Conservation (phyloP, 2,797 vertebrate species). For the Lophius americanus region DNA sequence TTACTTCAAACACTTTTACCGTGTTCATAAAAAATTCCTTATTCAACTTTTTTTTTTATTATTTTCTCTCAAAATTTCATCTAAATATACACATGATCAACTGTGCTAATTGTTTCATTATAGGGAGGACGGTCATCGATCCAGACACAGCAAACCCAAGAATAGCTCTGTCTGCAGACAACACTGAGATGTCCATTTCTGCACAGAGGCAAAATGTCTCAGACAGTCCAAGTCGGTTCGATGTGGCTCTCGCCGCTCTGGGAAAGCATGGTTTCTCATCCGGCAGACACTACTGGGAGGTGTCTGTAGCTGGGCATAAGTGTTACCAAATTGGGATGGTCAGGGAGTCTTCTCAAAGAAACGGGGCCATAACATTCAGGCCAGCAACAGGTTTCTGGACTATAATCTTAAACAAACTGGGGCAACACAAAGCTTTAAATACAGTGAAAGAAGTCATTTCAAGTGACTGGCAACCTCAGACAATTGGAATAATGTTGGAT, state of each 20-base stretch:
- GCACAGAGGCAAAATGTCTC: accelerated
- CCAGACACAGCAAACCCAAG: constrained; percentile 59
- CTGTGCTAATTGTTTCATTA: constrained; percentile 5
- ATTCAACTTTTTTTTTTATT: neutral
- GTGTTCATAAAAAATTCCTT: too few species aligned
- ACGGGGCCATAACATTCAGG: neutral
- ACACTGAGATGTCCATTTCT: constrained; percentile 14
- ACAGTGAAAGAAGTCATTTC: accelerated
- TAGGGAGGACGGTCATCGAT: constrained; percentile 51
- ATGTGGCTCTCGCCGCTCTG: constrained; percentile 44
- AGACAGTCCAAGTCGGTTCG: constrained; percentile 44
- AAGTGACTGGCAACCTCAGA: neutral
- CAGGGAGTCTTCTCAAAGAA: constrained; percentile 51
- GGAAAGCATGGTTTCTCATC: constrained; percentile 46
- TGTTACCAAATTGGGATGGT: constrained; percentile 69
- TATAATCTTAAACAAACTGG: constrained; percentile 35
- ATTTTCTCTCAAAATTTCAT: neutral
- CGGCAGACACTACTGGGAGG: constrained; percentile 72
- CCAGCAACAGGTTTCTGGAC: constrained; percentile 60
- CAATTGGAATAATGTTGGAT: constrained; percentile 64
- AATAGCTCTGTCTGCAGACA: constrained; percentile 37
- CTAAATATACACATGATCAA: neutral
- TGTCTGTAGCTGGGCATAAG: constrained; percentile 45
- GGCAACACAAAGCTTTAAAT: constrained; percentile 17
- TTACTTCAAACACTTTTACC: too few species aligned